These are phyloP conservation scores for Lasiurus cinereus DNA, from an alignment of 2,113 vertebrate species.

Conservation along the genomic window DNA sequence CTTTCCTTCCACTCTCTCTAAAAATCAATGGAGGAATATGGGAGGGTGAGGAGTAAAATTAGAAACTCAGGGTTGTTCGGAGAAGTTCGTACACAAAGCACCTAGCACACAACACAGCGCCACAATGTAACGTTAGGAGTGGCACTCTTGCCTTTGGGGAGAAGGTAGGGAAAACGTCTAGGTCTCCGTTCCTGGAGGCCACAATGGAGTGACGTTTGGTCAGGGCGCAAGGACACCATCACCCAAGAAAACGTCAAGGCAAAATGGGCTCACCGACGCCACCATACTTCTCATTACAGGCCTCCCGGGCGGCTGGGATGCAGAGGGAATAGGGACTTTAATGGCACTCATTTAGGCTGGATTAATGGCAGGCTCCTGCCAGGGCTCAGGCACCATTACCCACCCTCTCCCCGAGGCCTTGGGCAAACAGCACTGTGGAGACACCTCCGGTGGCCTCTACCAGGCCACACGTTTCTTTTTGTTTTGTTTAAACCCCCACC, in stretches of 20 bases:
- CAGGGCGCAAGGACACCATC: not conserved
- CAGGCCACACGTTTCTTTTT: not conserved
- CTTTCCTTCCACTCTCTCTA: too few relatives aligned
- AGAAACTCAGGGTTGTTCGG: not conserved
- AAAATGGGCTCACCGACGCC: not conserved
- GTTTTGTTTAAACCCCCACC: too few relatives aligned
- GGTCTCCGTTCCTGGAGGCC: not conserved
- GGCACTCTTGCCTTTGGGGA: not conserved
- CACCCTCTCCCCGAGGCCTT: not conserved
- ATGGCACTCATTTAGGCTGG: conserved; percentile 50
- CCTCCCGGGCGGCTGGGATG: not conserved
- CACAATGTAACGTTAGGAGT: not conserved
- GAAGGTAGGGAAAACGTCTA: not conserved
- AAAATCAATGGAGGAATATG: too few relatives aligned
- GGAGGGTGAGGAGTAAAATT: too few relatives aligned
- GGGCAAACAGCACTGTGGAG: not conserved
- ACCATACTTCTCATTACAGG: conserved; percentile 8
- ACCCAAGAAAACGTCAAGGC: not conserved
- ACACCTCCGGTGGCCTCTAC: not conserved
- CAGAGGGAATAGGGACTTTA: not conserved
- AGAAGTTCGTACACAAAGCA: not conserved
- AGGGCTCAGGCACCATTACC: conserved; percentile 2
- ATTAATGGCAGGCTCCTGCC: conserved; percentile 48
- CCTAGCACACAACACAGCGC: not conserved
- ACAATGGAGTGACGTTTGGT: not conserved